phyloP scores from a whole-genome alignment of 2,888 invertebrate genomes.

The Pecten maximus region DNA sequence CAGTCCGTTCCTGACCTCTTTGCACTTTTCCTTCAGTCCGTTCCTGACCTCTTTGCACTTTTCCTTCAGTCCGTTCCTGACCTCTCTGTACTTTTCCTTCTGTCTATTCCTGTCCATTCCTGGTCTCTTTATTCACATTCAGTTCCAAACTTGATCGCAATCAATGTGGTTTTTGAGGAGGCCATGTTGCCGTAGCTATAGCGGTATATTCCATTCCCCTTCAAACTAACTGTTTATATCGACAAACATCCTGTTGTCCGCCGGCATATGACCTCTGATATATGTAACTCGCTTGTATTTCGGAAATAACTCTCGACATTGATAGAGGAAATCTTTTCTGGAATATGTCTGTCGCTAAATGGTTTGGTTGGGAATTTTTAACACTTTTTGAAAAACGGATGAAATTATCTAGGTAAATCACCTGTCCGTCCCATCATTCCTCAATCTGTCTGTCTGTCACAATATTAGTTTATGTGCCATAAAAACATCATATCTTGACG shows the following conservation, averaged over 20 bases:
- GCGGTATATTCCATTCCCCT: too few relatives aligned
- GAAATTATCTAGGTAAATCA: neutral
- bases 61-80: too few relatives aligned
- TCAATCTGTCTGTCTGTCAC: conserved; percentile 28
- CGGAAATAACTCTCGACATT: neutral
- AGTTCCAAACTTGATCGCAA: too few relatives aligned
- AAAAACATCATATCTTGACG: conserved; percentile 13
- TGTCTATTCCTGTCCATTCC: too few relatives aligned
- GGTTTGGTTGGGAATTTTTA: neutral
- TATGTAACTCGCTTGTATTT: neutral
- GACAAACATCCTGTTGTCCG: neutral
- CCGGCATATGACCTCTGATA: neutral
- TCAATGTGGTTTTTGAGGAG: neutral
- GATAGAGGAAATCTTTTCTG: neutral
- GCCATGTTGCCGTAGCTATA: neutral
- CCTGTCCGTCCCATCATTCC: neutral
- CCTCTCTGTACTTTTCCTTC: too few relatives aligned
- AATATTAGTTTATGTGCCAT: conserved; percentile 18
- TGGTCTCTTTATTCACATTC: too few relatives aligned
- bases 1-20: too few relatives aligned
- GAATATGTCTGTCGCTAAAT: neutral
- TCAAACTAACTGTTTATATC: too few relatives aligned
- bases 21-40: too few relatives aligned
- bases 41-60: too few relatives aligned
- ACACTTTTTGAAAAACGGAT: neutral